Evolutionary conservation across 1,140 invertebrate species (phyloP).

Genomic region (Eriosoma lanigerum): DNA sequence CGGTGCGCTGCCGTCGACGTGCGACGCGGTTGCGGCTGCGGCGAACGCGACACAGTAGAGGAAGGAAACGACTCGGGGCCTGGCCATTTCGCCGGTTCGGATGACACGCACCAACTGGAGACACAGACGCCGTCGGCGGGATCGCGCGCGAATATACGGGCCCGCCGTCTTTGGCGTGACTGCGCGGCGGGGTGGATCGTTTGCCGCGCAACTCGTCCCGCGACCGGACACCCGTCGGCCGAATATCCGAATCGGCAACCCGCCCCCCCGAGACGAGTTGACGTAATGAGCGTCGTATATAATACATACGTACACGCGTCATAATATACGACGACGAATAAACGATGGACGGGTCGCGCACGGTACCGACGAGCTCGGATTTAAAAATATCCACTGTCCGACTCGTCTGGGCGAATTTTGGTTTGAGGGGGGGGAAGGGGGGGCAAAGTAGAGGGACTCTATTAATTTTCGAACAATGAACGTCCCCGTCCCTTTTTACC

Average conservation of each 20-base stretch:
- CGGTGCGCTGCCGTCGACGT: neutral
- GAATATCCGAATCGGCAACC: neutral
- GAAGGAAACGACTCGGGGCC: neutral
- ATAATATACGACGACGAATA: neutral
- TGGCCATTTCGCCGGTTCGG: conserved; percentile 47
- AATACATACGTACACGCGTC: neutral
- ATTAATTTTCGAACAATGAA: no score
- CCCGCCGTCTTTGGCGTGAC: no score
- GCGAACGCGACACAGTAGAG: conserved; percentile 22
- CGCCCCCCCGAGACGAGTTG: neutral
- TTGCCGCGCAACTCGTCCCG: conserved; percentile 16
- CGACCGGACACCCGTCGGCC: conserved; percentile 3
- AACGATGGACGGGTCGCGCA: neutral
- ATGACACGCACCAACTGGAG: conserved; percentile 47
- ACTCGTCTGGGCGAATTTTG: no score
- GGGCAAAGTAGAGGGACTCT: no score
- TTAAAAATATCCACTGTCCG: no score
- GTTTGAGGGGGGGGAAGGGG: no score
- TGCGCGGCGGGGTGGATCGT: neutral
- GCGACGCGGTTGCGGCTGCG: neutral
- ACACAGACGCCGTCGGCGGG: conserved; percentile 10
- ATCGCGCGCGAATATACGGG: conserved; percentile 2
- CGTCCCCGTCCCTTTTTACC: no score
- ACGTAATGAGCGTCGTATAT: no score
- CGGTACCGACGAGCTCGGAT: neutral